These are phyloP conservation scores for Samia ricini DNA, from an alignment of 1,140 invertebrate genomes.

Conservation along the genomic window DNA sequence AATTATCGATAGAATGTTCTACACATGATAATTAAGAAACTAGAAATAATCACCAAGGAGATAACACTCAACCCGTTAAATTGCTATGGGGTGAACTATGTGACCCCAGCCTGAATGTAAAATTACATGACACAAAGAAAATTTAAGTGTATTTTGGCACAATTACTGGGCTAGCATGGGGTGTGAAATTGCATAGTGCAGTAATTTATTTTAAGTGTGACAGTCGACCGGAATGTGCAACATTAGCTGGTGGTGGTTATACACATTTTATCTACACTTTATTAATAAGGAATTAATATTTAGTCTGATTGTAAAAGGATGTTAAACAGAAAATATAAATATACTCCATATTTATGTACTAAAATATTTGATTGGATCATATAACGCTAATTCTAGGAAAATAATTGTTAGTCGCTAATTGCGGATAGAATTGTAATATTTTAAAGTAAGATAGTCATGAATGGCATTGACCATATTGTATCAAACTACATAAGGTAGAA, in stretches of 20 bases:
- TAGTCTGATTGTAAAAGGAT: no score
- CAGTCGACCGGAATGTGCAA: conserved; percentile 30
- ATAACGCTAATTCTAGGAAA: no score
- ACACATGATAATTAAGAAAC: conserved; percentile 41
- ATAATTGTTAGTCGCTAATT: no score
- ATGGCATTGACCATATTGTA: no score
- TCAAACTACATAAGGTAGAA: no score
- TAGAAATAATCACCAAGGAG: conserved; percentile 46
- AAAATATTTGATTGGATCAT: no score
- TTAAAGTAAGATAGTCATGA: no score
- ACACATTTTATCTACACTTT: background rate
- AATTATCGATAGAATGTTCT: conserved; percentile 34
- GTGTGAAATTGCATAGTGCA: conserved; percentile 66
- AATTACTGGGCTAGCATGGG: conserved; percentile 64
- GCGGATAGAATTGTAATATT: no score
- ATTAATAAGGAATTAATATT: no score
- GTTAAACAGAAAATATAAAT: no score
- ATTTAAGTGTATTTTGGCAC: conserved; percentile 73
- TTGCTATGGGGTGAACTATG: conserved; percentile 52
- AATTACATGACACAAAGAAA: conserved; percentile 74
- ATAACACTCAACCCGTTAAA: conserved; percentile 54
- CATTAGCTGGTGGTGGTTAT: background rate
- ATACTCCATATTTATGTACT: no score
- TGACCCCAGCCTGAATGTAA: conserved; percentile 64
- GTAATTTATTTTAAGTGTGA: conserved; percentile 71